Percentiles rank a stretch among this genome's conserved stretches.
Evolutionary conservation across 2,113 vertebrate genomes (phyloP).

Genomic region (Oplegnathus fasciatus): DNA sequence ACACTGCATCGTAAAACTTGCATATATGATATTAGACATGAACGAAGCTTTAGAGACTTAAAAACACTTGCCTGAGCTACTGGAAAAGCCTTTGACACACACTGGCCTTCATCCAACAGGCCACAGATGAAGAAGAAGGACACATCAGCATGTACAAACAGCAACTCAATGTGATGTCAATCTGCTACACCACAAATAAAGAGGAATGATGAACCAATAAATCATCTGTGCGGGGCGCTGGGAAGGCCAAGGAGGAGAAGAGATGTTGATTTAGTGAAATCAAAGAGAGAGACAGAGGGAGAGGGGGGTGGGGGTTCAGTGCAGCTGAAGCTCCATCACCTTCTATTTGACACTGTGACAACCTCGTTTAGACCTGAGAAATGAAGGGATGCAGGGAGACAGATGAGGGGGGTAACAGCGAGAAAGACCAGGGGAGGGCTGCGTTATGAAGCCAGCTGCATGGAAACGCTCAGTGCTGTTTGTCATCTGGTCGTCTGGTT

Average conservation of each 20-base stretch:
- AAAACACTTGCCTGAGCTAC: not conserved
- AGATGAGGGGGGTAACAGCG: not conserved
- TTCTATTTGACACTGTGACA: constrained; percentile 55
- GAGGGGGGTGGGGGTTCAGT: not conserved
- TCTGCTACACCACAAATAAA: constrained; percentile 34
- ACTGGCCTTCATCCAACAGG: not conserved
- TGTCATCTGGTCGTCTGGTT: not conserved
- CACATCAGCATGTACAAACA: constrained; percentile 24
- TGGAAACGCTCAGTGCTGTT: not conserved
- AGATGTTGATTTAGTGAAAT: constrained; percentile 58
- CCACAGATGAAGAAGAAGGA: not conserved
- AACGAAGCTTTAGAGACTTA: not conserved
- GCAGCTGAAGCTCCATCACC: constrained; percentile 45
- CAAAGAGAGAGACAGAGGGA: not conserved
- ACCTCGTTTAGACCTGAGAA: constrained; percentile 53
- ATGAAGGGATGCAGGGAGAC: constrained; percentile 8
- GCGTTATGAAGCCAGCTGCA: not conserved
- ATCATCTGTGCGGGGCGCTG: constrained; percentile 14
- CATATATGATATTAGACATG: not conserved
- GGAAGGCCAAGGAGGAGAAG: constrained; percentile 14
- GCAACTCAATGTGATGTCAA: not conserved
- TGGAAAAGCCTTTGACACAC: not conserved
- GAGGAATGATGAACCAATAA: constrained; percentile 38
- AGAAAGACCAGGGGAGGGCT: not conserved
- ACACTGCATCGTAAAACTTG: not conserved